Percentiles rank a stretch among this genome's conserved stretches.
Evolutionary conservation across 2,888 invertebrate genomes (phyloP).

Genomic region (Pristionchus mayeri): DNA sequence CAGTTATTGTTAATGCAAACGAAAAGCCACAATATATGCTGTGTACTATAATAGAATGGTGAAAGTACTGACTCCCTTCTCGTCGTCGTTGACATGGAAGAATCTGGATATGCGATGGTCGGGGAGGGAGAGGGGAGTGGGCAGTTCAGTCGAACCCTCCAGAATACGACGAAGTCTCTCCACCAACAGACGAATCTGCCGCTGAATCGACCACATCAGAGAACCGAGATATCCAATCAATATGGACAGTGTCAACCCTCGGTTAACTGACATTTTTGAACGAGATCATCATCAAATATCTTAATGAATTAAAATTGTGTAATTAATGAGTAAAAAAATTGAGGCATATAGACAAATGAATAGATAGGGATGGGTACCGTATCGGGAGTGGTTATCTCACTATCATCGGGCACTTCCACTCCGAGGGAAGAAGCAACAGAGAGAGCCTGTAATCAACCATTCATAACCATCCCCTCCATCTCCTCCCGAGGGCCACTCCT

Average conservation of each 20-base stretch:
- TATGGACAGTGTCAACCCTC: too few species aligned
- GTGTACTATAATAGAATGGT: not conserved
- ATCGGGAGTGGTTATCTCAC: constrained; percentile 60
- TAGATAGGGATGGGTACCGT: not conserved
- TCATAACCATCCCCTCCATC: too few species aligned
- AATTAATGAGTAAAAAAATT: not conserved
- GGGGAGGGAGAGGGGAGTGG: constrained; percentile 57
- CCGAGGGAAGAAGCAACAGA: constrained; percentile 54
- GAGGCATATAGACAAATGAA: not conserved
- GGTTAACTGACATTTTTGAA: too few species aligned
- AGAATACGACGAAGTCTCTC: constrained; percentile 52
- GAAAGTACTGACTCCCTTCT: constrained; percentile 52
- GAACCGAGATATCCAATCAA: too few species aligned
- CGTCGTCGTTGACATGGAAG: constrained; percentile 60
- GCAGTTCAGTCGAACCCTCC: constrained; percentile 50
- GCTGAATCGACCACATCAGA: too few species aligned
- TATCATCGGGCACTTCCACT: constrained; percentile 59
- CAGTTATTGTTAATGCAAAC: too few species aligned
- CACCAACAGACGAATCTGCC: constrained; percentile 52
- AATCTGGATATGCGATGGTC: constrained; percentile 65
- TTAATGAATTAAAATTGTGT: too few species aligned
- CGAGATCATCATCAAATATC: too few species aligned
- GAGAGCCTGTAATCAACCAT: constrained; percentile 58
- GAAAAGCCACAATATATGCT: too few species aligned
- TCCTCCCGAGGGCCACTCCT: too few species aligned